These are phyloP conservation scores for Brevimyrus niger DNA, from an alignment of 2,113 vertebrate species.

Conservation along the genomic window DNA sequence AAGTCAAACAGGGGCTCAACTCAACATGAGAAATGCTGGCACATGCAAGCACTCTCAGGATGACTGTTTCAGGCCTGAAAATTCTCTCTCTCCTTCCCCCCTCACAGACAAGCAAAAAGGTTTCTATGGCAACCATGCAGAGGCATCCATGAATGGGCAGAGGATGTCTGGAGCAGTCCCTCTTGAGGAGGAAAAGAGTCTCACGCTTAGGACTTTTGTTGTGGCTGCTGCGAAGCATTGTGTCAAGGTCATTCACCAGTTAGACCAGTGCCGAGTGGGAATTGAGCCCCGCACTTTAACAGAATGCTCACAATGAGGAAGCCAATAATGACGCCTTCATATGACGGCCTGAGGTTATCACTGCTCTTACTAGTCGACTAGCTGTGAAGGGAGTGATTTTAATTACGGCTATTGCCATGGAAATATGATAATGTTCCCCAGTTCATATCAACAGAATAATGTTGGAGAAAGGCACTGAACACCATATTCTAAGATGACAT, in stretches of 20 bases:
- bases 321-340: neutral
- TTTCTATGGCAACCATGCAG: constrained; percentile 32
- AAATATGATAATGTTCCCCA: neutral
- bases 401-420: neutral
- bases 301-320: neutral
- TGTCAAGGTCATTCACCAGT: neutral
- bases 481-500: neutral
- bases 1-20: neutral
- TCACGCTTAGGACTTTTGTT: constrained; percentile 21
- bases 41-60: neutral
- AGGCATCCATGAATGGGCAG: neutral
- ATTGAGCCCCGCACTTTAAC: neutral
- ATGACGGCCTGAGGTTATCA: neutral
- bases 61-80: neutral
- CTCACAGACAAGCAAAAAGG: neutral
- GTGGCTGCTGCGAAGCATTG: neutral
- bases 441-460: neutral
- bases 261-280: neutral
- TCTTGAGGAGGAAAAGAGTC: constrained; percentile 34
- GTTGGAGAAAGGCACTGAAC: neutral
- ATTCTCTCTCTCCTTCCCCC: neutral
- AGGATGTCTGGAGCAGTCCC: neutral
- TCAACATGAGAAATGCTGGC: neutral
- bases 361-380: neutral
- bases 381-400: neutral